Base-by-base conservation (phyloP, 2,797 vertebrate genomes). In the Macrochelys suwanniensis region DNA sequence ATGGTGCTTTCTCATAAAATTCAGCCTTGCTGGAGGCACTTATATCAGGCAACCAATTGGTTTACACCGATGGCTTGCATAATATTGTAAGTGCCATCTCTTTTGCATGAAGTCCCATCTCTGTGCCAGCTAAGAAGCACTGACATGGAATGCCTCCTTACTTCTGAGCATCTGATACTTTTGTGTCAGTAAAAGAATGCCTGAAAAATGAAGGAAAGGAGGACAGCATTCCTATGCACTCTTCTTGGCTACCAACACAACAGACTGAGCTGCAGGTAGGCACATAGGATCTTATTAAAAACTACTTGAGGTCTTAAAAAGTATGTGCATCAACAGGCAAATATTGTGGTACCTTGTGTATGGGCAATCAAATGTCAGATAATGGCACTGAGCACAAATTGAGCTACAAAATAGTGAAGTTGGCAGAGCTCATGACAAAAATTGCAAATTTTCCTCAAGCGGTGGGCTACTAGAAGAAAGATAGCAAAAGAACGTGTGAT, bases 81-180 rank as follows among this genome's bases (percentile, higher is more conserved):
- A 26, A 59, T 1, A 0, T 42, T 13, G 4, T 5, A 1, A 0
- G 0, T 7, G 65, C 12, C 49, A 26, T 17, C 42, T 37, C 9
- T 15, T 65, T 11, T 50, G 74, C 82, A 86, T 53, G 17, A 51
- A 23, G 42, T 65, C n/a, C 65, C 80, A 80, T 10, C 88, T 49
- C 56, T 15, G 37, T 5, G 77, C 80, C 31, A 82, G 68, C 45
- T 23, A 7, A 11, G n/a, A 12, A 56, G 7, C 54, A n/a, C 0
- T 2, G 12, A 91, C 45, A 86, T 0, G 6, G 85, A 94, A 85
- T 33, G 54, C 47, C 79, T 89, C 71, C 88, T 77, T 87, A 71
- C 37, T 89, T 57, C 17, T 37, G 21, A 51, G 76, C 1, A 85
- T 76, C 37, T 54, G 56, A 80, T 65, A 93, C 79, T 71, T 74